Evolutionary conservation across 2,888 invertebrate species (phyloP), one percentile per base, ranked within the genome.

Genomic region (Crocallis elinguaria): DNA sequence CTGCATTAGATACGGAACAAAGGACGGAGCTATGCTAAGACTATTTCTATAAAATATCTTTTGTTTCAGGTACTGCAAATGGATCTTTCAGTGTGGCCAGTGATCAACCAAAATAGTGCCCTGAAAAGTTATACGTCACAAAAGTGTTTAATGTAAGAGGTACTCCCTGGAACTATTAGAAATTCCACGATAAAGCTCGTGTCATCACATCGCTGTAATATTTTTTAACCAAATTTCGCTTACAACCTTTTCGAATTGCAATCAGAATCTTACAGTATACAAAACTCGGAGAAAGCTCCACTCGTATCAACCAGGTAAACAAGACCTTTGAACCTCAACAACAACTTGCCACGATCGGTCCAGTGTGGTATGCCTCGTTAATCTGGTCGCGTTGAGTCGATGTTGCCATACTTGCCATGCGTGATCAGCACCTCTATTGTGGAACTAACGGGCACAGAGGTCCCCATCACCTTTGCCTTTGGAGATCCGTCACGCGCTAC

Each of bases 381-480:
- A 13, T 17, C 21, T 42, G 46, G 51, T 36, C 14, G 30, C 6
- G 1, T 6, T 6, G 6, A 9, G 1, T 17, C 36, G 16, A 44
- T 56, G 54, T 59, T 58, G 50, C 48, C 58, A 57, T 45, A 63
- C 66, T 59, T 58, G 50, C 48, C 58, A 57, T 45, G 64, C 66
- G 61, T 75, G 70, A 74, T 74, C 74, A 71, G 60, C 66, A 65
- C 70, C 54, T 48, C 71, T 64, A 68, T 78, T 78, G 75, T 75
- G 44, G 44, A 50, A 38, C 49, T 61, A 62, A 60, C 64, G 64
- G 71, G 43, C 51, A 39, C 32, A 41, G 33, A 49, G 42, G 48
- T 39, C 27, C 30, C 32, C 21, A 35, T 53, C 50, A 45, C 27
- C 52, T 54, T 44, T 45, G 33, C 35, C 25, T 43, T 49, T 50